Percentiles rank a stretch among this genome's conserved stretches.
Conservation (phyloP, 2,797 vertebrate species). For the Merluccius polli region DNA sequence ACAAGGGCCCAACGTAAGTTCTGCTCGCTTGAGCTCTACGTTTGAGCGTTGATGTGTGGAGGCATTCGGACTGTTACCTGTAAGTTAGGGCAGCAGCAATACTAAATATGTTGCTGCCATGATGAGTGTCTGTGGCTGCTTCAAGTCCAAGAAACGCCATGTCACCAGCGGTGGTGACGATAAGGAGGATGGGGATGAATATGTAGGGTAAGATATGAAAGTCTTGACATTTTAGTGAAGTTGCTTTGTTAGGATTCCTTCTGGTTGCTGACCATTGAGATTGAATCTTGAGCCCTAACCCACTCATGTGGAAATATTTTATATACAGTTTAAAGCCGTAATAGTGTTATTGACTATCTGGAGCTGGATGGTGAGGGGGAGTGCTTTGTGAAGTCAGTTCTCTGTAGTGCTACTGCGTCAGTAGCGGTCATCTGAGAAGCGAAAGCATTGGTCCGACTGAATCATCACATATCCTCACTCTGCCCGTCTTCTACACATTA, state of each 20-base stretch:
- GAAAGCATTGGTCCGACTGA: background rate
- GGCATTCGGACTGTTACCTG: constrained; percentile 11
- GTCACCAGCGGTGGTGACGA: background rate
- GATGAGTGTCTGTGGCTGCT: constrained; percentile 66
- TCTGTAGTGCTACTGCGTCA: background rate
- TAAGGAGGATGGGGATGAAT: constrained; percentile 25
- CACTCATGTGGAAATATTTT: background rate
- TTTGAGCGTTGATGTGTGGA: background rate
- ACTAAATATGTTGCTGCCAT: constrained; percentile 33
- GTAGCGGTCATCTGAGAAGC: background rate
- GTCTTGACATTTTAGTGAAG: background rate
- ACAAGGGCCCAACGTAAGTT: background rate
- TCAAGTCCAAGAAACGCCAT: constrained; percentile 53
- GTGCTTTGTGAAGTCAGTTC: background rate
- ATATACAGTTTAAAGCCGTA: background rate
- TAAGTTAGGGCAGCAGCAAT: background rate
- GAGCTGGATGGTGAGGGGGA: background rate
- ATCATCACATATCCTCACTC: background rate
- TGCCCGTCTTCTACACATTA: background rate
- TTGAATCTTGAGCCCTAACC: background rate
- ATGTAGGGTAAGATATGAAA: background rate
- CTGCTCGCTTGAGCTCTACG: background rate
- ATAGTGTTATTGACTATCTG: background rate
- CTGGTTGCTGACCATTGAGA: too few species aligned
- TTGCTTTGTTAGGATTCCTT: background rate